Evolutionary conservation across 2,888 invertebrate genomes (phyloP).

Genomic region (Rotaria socialis): DNA sequence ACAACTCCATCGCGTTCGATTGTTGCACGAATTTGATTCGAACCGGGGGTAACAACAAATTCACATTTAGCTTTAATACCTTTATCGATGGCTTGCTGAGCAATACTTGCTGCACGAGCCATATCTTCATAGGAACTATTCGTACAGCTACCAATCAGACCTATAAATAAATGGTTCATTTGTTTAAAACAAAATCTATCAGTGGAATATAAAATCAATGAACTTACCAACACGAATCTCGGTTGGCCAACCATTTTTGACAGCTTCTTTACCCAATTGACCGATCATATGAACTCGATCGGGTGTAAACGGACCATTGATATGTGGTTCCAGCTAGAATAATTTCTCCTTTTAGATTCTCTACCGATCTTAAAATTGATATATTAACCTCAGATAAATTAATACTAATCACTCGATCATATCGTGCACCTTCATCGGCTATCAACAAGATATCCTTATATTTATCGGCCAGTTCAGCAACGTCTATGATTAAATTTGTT

Average conservation of each 20-base stretch:
- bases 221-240: conserved; percentile 45
- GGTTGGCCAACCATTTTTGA: conserved; percentile 83
- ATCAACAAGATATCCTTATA: conserved; percentile 62
- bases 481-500: conserved; percentile 60
- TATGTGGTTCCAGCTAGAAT: conserved; percentile 79
- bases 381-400: conserved; percentile 70
- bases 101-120: conserved; percentile 92
- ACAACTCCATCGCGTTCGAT: conserved; percentile 85
- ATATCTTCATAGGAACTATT: conserved; percentile 99
- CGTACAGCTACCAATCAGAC: conserved; percentile 96
- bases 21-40: conserved; percentile 94
- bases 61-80: conserved; percentile 87
- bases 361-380: too few species aligned
- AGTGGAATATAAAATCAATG: conserved; percentile 56
- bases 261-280: conserved; percentile 78
- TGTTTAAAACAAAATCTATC: too few species aligned
- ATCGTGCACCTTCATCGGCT: conserved; percentile 63
- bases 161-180: not conserved
- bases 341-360: conserved; percentile 24
- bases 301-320: conserved; percentile 98
- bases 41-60: conserved; percentile 97
- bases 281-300: conserved; percentile 93
- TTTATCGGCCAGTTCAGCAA: conserved; percentile 74
- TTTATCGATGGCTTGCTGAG: conserved; percentile 80
- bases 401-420: conserved; percentile 84